These are phyloP conservation scores for Ameiurus melas DNA, from an alignment of 2,113 vertebrate genomes.

Conservation along the genomic window DNA sequence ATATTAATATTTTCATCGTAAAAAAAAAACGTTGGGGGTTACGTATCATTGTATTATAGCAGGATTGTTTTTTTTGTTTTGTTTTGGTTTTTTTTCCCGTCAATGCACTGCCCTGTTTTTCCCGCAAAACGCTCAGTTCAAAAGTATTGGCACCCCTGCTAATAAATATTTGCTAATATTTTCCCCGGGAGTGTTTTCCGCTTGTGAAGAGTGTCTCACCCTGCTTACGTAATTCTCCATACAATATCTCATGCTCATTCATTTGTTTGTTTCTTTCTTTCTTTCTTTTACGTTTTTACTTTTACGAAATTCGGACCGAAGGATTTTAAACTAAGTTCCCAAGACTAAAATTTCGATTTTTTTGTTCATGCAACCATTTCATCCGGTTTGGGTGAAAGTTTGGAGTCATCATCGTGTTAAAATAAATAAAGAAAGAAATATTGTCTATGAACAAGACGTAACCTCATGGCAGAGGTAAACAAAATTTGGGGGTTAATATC, in stretches of 20 bases:
- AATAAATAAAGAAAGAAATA: no score
- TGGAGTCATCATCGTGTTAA: no score
- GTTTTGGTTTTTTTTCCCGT: no score
- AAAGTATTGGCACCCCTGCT: neutral
- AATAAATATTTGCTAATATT: neutral
- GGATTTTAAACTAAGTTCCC: neutral
- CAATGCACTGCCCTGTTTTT: no score
- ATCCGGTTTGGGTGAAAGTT: neutral
- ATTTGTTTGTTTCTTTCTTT: neutral
- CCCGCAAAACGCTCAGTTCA: neutral
- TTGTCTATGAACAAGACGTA: neutral
- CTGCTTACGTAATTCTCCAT: no score
- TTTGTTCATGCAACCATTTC: neutral
- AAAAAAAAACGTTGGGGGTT: no score
- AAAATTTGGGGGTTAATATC: no score
- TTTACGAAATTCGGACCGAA: no score
- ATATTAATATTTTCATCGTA: no score
- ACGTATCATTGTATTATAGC: no score
- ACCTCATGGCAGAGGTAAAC: neutral
- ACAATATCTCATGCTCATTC: neutral
- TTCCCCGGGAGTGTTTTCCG: neutral
- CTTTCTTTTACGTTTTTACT: no score
- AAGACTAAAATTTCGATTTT: neutral
- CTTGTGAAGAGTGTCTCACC: neutral
- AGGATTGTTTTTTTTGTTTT: no score